Base-by-base conservation (phyloP, 1,140 invertebrate genomes). In the Oryzaephilus surinamensis region DNA sequence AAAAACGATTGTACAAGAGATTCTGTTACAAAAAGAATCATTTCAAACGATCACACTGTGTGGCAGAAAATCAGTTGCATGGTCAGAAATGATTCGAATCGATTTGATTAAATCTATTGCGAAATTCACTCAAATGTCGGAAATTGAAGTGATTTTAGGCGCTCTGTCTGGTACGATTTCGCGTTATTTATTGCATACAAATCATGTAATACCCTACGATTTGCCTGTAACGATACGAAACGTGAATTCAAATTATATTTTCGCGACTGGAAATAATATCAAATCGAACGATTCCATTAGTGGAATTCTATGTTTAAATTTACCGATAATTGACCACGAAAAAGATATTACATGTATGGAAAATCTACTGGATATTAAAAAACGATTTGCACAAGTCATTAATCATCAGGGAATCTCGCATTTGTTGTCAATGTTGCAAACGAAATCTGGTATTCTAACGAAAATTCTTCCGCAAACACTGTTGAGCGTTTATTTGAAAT, bases 1-100 rank as follows among this genome's bases (percentile, higher is more conserved):
- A 0, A 63, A 70, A 18, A 67, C 70, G 3, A 65, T 81, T 10
- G 52, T 75, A 1, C 68, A 79, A 13, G 76, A 77, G 41, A 46
- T 79, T 0, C 67, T 77, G 4, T 46, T 4, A 48, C 60, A 19
- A 56, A 67, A 58, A 36, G 69, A 59, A 54, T 68, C 74, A 5
- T 55, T 84, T 4, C 75, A 83, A 52, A 79, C 74, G 6, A 71
- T 79, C 14, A 80, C 79, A 0, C 67, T 81, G 4, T 81, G 78
- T 37, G 84, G 83, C 5, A 67, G 83, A 39, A 86, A 87, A 64
- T 76, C 83, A 1, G 73, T 84, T 1, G 73, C 78, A 2, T 87
- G 84, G 75, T 83, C 81, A 0, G 72, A 77, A 0, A 72, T 77
- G 1, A 70, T 87, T 2, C 66, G 72, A 41, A 52, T 63, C 2